Evolutionary conservation across 2,888 invertebrate genomes (phyloP).

Genomic region (Balanococcus diminutus): DNA sequence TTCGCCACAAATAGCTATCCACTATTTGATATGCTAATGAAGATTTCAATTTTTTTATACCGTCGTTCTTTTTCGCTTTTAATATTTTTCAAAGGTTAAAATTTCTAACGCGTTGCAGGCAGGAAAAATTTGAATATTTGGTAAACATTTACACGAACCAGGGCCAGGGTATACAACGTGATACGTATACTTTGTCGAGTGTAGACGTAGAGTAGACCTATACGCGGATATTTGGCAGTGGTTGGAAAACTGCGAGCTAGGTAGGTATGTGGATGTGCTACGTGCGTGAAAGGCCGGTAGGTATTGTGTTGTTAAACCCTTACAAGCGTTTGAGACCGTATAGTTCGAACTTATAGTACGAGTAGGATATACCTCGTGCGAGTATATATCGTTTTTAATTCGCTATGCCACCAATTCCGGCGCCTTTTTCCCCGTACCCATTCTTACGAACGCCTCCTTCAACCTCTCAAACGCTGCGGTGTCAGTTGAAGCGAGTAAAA

Average conservation of each 20-base stretch:
- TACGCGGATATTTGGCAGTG: too few species aligned
- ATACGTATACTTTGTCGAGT: too few species aligned
- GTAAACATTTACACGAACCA: background rate
- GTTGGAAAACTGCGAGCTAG: too few species aligned
- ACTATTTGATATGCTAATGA: constrained; percentile 37
- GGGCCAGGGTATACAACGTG: too few species aligned
- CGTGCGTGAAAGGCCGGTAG: background rate
- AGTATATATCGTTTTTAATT: background rate
- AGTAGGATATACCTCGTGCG: background rate
- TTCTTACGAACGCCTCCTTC: background rate
- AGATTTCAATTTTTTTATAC: background rate
- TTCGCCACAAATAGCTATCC: background rate
- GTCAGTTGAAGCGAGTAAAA: constrained; percentile 1
- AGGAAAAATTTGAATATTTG: background rate
- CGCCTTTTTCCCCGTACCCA: background rate
- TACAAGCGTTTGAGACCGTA: background rate
- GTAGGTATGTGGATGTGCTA: too few species aligned
- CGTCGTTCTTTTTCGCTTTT: background rate
- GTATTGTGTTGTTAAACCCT: background rate
- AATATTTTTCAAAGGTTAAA: background rate
- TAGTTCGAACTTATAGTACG: background rate
- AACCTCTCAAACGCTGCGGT: background rate
- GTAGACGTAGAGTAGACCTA: too few species aligned
- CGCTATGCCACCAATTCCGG: background rate
- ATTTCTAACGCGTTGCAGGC: background rate